Evolutionary conservation across 2,888 invertebrate species (phyloP), one percentile per base, ranked within the genome.

Genomic region (Mystacides longicornis): DNA sequence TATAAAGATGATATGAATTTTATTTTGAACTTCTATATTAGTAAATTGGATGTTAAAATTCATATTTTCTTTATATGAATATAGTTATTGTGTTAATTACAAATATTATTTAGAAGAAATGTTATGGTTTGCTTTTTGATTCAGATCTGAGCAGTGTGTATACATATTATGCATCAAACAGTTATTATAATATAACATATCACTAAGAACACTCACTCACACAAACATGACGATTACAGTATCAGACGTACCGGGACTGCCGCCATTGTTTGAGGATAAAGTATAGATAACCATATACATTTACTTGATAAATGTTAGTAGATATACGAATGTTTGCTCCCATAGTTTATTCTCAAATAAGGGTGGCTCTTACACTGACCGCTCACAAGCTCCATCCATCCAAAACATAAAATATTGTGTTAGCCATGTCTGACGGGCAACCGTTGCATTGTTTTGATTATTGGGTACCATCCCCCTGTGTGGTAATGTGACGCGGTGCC

Each of bases 391-490:
- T n/a, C n/a, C n/a, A n/a, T n/a, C n/a, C n/a, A n/a, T n/a, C n/a
- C n/a, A n/a, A n/a, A n/a, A n/a, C n/a, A 33, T 55, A 57, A 60
- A 52, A 60, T 51, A 53, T 55, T 57, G 55, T 60, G 58, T 58
- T 58, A 58, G 60, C 60, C 51, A 59, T 77, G 75, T 77, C 77
- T 77, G 77, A 77, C 77, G 77, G 77, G 77, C 76, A 77, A 77
- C 76, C 77, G 77, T 76, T 77, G 77, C 77, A 76, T 77, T 77
- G 75, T 76, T 60, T 37, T 78, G 77, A 78, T 76, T 78, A 77
- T 75, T 77, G 77, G 78, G 77, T 77, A 77, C 77, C 55, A 58
- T 61, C 57, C 54, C 61, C 75, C 37, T 37, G 37, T 74, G 77
- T n/a, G n/a, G 73, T 75, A 74, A 76, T 74, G 76, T 77, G 78